Conservation (phyloP, 2,888 invertebrate species). For the Pristionchus japonicus region DNA sequence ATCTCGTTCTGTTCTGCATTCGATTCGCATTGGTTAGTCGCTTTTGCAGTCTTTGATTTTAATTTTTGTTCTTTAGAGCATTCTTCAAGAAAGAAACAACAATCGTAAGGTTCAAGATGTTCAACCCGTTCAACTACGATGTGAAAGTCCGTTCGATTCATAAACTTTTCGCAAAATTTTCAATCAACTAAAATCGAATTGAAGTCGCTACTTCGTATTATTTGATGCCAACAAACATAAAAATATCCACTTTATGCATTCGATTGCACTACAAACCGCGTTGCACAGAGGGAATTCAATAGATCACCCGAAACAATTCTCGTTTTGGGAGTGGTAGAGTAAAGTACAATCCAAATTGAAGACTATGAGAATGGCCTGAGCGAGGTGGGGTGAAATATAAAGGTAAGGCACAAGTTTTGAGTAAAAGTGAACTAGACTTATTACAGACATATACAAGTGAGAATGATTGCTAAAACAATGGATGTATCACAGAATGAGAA, state of each 20-base stretch:
- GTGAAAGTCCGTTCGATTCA: too few species aligned
- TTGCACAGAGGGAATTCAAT: background rate
- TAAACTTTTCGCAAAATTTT: too few species aligned
- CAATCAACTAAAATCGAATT: too few species aligned
- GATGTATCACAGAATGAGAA: slow-evolving; percentile 9
- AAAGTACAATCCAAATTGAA: slow-evolving; percentile 14
- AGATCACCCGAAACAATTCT: background rate
- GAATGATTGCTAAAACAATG: background rate
- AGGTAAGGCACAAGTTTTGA: background rate
- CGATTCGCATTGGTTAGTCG: too few species aligned
- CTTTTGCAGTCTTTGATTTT: too few species aligned
- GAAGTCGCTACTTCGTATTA: too few species aligned
- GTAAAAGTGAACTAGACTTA: background rate
- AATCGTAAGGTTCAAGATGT: too few species aligned
- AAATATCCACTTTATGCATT: slow-evolving; percentile 4
- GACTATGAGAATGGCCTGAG: slow-evolving; percentile 20
- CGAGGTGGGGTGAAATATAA: background rate
- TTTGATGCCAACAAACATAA: background rate
- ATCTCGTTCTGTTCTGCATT: too few species aligned
- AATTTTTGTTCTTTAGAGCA: too few species aligned
- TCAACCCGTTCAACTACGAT: too few species aligned
- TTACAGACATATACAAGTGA: slow-evolving; percentile 9
- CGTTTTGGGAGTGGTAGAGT: background rate
- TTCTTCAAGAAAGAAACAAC: too few species aligned
- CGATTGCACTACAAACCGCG: background rate